Percentiles rank a stretch among this genome's conserved stretches.
Conservation (phyloP, 2,113 vertebrate genomes). For the Solea senegalensis region DNA sequence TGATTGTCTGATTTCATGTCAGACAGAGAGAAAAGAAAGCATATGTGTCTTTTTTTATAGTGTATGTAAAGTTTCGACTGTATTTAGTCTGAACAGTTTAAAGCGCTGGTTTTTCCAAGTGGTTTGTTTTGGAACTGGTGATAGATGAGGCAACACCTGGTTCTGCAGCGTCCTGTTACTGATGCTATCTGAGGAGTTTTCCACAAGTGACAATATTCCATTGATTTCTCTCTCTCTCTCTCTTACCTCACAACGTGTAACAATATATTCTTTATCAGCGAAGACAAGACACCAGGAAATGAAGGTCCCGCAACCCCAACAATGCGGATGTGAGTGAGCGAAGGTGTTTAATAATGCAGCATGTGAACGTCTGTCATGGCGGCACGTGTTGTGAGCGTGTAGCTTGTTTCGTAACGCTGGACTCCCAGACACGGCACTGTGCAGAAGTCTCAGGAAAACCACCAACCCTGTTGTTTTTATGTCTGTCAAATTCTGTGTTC, state of each 20-base stretch:
- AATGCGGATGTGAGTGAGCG: conserved; percentile 1
- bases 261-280: not conserved
- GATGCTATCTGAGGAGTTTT: conserved; percentile 30
- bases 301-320: not conserved
- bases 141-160: conserved; percentile 32
- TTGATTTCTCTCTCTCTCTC: not conserved
- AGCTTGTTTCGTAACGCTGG: not conserved
- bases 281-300: too few species aligned
- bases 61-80: too few species aligned
- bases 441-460: too few species aligned
- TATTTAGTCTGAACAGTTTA: not conserved
- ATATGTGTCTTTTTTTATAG: too few species aligned
- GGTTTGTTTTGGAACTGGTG: not conserved
- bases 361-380: conserved; percentile 9
- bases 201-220: conserved; percentile 29
- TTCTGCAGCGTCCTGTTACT: conserved; percentile 53
- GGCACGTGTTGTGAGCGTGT: too few species aligned
- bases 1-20: too few species aligned
- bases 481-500: too few species aligned
- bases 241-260: not conserved
- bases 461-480: too few species aligned
- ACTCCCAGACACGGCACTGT: too few species aligned
- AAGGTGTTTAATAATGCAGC: conserved; percentile 48
- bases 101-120: not conserved
- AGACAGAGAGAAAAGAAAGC: too few species aligned